Percentiles rank a stretch among this genome's conserved stretches.
These are phyloP conservation scores for Scolopax rusticola DNA, from an alignment of 2,797 vertebrate genomes.

Conservation along the genomic window DNA sequence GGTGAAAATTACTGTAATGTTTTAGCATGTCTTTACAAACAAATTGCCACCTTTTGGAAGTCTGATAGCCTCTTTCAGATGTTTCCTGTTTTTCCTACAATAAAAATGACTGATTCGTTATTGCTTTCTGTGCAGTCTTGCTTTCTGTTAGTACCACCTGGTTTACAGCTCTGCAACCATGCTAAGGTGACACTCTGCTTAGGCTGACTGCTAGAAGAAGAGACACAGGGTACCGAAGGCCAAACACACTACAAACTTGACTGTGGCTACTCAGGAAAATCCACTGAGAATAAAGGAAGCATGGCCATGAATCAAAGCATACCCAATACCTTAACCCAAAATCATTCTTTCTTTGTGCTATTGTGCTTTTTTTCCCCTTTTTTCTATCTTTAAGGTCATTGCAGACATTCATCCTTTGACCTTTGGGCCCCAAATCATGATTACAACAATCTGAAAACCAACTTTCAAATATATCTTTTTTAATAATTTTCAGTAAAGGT, in stretches of 20 bases:
- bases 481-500: background rate
- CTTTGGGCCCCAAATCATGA: background rate
- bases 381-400: background rate
- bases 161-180: background rate
- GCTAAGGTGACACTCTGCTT: background rate
- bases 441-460: background rate
- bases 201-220: background rate
- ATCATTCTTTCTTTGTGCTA: background rate
- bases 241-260: background rate
- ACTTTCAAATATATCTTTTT: background rate
- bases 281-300: background rate
- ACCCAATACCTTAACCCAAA: background rate
- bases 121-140: constrained; percentile 22
- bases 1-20: background rate
- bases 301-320: background rate
- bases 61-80: constrained; percentile 25
- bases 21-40: constrained; percentile 18
- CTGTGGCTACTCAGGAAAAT: background rate
- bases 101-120: background rate
- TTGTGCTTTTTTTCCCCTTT: background rate
- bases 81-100: constrained; percentile 45
- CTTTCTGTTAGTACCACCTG: constrained; percentile 15
- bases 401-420: background rate
- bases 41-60: constrained; percentile 14
- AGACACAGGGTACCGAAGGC: background rate